These are phyloP conservation scores for Platyscapa corneri DNA, from an alignment of 1,140 invertebrate genomes.

Conservation along the genomic window DNA sequence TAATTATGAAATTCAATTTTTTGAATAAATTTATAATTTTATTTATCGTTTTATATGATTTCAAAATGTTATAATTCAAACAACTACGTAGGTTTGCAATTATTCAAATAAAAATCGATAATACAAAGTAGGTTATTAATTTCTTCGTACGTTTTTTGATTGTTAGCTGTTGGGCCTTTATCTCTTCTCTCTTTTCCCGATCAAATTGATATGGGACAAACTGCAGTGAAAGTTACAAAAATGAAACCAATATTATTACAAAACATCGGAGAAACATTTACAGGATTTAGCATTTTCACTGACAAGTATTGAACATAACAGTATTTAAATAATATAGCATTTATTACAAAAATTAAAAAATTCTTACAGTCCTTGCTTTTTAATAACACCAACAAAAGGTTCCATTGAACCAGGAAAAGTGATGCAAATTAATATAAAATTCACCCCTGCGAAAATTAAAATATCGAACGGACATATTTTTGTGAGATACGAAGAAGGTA, in stretches of 20 bases:
- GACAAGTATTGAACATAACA: slow-evolving; percentile 54
- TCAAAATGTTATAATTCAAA: too few species aligned
- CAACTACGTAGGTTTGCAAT: too few species aligned
- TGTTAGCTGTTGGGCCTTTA: slow-evolving; percentile 71
- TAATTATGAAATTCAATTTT: too few species aligned
- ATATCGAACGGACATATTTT: slow-evolving; percentile 60
- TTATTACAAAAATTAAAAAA: background rate
- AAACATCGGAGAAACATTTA: slow-evolving; percentile 67
- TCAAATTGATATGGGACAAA: slow-evolving; percentile 65
- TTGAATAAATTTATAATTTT: too few species aligned
- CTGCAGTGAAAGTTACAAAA: slow-evolving; percentile 68
- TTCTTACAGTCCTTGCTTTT: slow-evolving; percentile 50
- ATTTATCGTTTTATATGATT: too few species aligned
- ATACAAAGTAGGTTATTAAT: too few species aligned
- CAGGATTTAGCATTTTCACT: slow-evolving; percentile 63
- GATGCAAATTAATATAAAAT: slow-evolving; percentile 62
- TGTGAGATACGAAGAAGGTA: slow-evolving; percentile 70
- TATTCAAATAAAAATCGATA: too few species aligned
- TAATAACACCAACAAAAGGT: slow-evolving; percentile 65
- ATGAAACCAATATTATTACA: slow-evolving; percentile 65
- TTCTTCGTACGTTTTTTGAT: too few species aligned
- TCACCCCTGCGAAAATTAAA: slow-evolving; percentile 59
- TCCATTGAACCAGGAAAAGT: slow-evolving; percentile 63
- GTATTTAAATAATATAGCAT: background rate
- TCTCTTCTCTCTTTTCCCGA: slow-evolving; percentile 74